Evolutionary conservation across 2,888 invertebrate genomes (phyloP).

Genomic region (Antheraea assamensis): DNA sequence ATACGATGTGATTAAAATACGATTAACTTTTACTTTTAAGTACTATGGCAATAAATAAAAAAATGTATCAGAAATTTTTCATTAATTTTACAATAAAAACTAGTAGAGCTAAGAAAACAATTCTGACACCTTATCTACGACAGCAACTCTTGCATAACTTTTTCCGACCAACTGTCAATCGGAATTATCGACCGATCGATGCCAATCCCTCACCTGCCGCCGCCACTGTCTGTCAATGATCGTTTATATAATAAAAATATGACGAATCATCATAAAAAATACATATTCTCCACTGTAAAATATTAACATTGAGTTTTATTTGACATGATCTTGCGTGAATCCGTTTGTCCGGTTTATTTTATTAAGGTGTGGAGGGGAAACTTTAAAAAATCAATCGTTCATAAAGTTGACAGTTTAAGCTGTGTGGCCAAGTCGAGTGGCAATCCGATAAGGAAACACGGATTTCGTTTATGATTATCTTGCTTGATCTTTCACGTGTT

Average conservation of each 20-base stretch:
- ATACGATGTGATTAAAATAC: too few species aligned
- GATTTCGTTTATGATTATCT: conserved; percentile 3
- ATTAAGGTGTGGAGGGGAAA: conserved; percentile 22
- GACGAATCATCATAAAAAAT: conserved; percentile 39
- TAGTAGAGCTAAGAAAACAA: conserved; percentile 8
- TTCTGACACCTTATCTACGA: conserved; percentile 13
- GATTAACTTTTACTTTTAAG: not conserved
- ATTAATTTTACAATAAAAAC: not conserved
- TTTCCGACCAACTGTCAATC: conserved; percentile 54
- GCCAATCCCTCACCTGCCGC: conserved; percentile 47
- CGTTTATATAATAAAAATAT: conserved; percentile 37
- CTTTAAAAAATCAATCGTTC: conserved; percentile 16
- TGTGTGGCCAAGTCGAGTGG: conserved; percentile 10
- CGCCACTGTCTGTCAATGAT: conserved; percentile 51
- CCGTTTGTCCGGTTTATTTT: conserved; percentile 34
- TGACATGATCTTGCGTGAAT: conserved; percentile 17
- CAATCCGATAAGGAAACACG: conserved; percentile 8
- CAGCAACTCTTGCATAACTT: conserved; percentile 43
- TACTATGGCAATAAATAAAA: not conserved
- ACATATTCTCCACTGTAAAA: conserved; percentile 3
- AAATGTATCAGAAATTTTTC: not conserved
- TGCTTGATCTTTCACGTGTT: not conserved
- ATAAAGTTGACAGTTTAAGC: conserved; percentile 16
- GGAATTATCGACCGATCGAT: conserved; percentile 56
- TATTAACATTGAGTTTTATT: not conserved